These are phyloP conservation scores for Taenaris catops DNA, from an alignment of 2,888 invertebrate genomes.

Conservation along the genomic window DNA sequence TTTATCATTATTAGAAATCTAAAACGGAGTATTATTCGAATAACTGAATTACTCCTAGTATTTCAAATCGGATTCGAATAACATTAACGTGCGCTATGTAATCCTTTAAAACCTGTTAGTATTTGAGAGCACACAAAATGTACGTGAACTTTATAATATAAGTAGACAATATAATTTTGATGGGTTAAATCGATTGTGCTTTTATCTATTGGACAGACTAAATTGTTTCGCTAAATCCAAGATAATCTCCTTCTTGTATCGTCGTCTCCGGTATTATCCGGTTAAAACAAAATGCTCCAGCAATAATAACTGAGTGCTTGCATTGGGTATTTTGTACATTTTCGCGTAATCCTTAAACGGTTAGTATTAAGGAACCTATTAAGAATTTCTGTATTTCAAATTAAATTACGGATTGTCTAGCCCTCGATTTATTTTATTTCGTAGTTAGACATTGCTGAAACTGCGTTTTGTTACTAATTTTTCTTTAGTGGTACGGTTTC, in stretches of 20 bases:
- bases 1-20: slow-evolving; percentile 33
- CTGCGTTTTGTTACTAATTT: too few species aligned
- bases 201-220: slow-evolving; percentile 48
- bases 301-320: slow-evolving; percentile 57
- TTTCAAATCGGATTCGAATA: slow-evolving; percentile 48
- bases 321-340: slow-evolving; percentile 37
- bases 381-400: slow-evolving; percentile 3
- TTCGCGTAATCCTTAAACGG: slow-evolving; percentile 29
- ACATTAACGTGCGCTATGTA: slow-evolving; percentile 47
- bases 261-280: slow-evolving; percentile 48
- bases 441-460: too few species aligned
- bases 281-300: slow-evolving; percentile 59
- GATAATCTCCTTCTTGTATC: slow-evolving; percentile 56
- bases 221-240: slow-evolving; percentile 56
- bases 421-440: too few species aligned
- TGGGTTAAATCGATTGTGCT: slow-evolving; percentile 50
- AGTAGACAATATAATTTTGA: slow-evolving; percentile 33
- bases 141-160: slow-evolving; percentile 29
- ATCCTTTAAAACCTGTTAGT: slow-evolving; percentile 50
- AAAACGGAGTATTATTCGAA: slow-evolving; percentile 30
- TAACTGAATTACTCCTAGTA: slow-evolving; percentile 32
- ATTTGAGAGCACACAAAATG: slow-evolving; percentile 32
- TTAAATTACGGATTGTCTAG: too few species aligned
- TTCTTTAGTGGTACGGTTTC: too few species aligned
- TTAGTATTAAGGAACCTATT: slow-evolving; percentile 16